Percentiles rank a stretch among this genome's conserved stretches.
These are phyloP conservation scores for Indicator indicator DNA, from an alignment of 2,113 vertebrate genomes.

Conservation along the genomic window DNA sequence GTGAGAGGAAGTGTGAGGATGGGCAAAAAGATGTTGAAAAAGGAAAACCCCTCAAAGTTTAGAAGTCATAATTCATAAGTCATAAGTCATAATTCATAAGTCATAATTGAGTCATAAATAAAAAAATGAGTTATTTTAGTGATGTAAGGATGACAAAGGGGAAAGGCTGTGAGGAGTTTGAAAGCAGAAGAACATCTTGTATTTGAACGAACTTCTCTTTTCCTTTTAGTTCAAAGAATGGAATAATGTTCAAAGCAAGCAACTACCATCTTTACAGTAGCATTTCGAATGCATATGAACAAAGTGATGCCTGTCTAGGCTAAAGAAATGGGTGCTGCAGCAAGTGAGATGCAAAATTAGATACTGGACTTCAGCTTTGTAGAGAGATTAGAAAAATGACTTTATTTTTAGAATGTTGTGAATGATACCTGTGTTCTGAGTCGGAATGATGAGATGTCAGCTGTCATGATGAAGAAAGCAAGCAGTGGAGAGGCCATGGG, in stretches of 20 bases:
- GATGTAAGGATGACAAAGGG: not conserved
- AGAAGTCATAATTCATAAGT: not conserved
- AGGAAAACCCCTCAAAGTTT: not conserved
- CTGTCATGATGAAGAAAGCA: not conserved
- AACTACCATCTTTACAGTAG: not conserved
- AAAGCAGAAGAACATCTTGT: not conserved
- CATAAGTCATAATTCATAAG: too few species aligned
- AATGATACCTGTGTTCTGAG: not conserved
- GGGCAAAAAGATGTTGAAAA: not conserved
- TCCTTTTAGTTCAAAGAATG: not conserved
- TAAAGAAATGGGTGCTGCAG: not conserved
- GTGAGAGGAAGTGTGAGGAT: not conserved
- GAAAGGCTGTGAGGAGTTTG: not conserved
- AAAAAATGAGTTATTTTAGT: not conserved
- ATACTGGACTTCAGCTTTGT: not conserved
- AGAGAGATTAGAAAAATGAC: not conserved
- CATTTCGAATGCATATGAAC: not conserved
- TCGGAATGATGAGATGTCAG: not conserved
- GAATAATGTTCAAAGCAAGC: not conserved
- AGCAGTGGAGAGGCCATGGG: not conserved
- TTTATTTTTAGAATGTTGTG: not conserved
- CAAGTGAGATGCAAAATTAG: not conserved
- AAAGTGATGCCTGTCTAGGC: not conserved
- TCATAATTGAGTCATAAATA: not conserved
- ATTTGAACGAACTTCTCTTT: not conserved